Conservation (phyloP, 2,888 invertebrate genomes). For the Schizaphis graminum region DNA sequence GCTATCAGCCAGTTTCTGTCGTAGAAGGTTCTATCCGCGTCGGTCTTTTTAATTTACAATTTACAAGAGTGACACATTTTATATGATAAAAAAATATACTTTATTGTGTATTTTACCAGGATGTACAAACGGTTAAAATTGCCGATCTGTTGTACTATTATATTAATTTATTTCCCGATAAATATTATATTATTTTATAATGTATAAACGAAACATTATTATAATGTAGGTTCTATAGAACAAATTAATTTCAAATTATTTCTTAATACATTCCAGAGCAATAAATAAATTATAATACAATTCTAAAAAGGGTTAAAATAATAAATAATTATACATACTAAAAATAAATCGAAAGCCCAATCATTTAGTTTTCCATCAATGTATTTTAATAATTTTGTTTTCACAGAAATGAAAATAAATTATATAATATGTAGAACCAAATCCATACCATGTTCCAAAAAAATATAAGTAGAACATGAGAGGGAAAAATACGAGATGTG, state of each 20-base stretch:
- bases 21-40: background rate
- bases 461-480: background rate
- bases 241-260: background rate
- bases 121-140: background rate
- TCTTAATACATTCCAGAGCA: background rate
- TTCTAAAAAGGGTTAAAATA: background rate
- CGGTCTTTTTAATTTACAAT: background rate
- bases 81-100: background rate
- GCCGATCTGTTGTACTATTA: background rate
- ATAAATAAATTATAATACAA: background rate
- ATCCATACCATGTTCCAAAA: background rate
- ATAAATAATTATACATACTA: background rate
- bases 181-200: background rate
- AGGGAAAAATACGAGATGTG: background rate
- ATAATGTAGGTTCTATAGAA: background rate
- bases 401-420: background rate
- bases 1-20: background rate
- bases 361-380: background rate
- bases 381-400: background rate
- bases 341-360: background rate
- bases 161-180: background rate
- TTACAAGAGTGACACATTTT: background rate
- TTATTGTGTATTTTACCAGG: background rate
- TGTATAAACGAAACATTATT: background rate
- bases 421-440: background rate